These are phyloP conservation scores for Xenopus laevis DNA, from an alignment of 2,113 vertebrate species.

Conservation along the genomic window DNA sequence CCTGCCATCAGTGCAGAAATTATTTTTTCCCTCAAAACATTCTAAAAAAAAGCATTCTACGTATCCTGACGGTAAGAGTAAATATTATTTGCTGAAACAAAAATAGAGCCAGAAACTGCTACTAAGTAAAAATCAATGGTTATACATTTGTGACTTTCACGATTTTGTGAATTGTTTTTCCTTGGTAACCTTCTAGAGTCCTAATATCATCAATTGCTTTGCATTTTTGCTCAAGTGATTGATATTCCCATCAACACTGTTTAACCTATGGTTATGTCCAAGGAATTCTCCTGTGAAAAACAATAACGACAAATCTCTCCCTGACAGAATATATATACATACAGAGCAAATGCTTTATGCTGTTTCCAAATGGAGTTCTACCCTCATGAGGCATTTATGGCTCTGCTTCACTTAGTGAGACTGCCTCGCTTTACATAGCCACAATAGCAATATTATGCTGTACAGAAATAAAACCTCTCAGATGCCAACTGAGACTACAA, in stretches of 20 bases:
- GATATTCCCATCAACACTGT: constrained; percentile 25
- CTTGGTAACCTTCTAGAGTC: constrained; percentile 9
- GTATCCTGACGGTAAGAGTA: constrained; percentile 3
- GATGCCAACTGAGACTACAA: neutral
- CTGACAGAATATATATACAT: constrained; percentile 10
- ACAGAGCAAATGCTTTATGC: constrained; percentile 5
- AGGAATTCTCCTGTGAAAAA: neutral
- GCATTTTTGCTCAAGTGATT: constrained; percentile 20
- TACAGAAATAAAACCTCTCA: neutral
- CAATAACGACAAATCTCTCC: constrained; percentile 1
- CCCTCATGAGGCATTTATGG: neutral
- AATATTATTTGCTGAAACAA: constrained; percentile 12
- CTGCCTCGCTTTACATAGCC: neutral
- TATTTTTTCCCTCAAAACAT: neutral
- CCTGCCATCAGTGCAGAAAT: too few relatives aligned
- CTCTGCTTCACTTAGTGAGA: neutral
- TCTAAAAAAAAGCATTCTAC: neutral
- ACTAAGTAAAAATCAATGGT: constrained; percentile 12
- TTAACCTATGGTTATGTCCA: constrained; percentile 24
- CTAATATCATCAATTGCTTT: constrained; percentile 23
- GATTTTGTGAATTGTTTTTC: constrained; percentile 18
- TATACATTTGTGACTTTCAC: constrained; percentile 24
- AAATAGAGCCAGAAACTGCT: constrained; percentile 5
- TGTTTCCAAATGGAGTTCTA: constrained; percentile 8
- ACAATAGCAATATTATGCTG: neutral